Evolutionary conservation across 2,113 vertebrate species (phyloP), one percentile per base, ranked within the genome.

Genomic region (Saccopteryx leptura): DNA sequence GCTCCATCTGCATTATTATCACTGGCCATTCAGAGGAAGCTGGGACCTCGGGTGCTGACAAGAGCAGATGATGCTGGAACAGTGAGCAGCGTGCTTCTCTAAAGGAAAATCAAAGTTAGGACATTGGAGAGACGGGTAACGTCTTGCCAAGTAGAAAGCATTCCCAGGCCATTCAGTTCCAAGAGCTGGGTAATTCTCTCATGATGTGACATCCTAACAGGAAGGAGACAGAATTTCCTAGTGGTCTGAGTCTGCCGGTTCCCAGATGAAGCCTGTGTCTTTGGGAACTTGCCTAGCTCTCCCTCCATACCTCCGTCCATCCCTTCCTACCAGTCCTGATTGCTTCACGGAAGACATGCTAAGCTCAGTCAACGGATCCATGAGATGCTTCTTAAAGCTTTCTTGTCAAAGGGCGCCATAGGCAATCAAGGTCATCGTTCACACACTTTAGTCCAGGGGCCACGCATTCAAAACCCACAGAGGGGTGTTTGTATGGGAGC

Each of bases 71-170:
- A 68, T 58, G 54, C 89, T 76, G n/a, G 74, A 97, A 96, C 31
- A 96, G 82, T 65, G 86, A 94, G 28, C 95, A 97, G 96, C 93
- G 90, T 95, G 94, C 71, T 95, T 96, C 85, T 95, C 87, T 79
- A 97, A 97, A 97, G 93, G 93, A 66, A 95, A 96, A 81, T 63
- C 80, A 61, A 94, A 95, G 88, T 68, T 78, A 83, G 94, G 95
- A 96, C 96, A 94, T 96, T 54, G 72, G 94, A 96, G 92, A 91
- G 78, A 91, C 94, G 93, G 88, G 92, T 75, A 39, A 92, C 39
- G 17, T 91, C 94, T 82, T 92, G 69, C 91, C 69, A 28, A 23
- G 65, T 80, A 26, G 52, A 86, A 90, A 89, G 54, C 15, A 86
- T 80, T 68, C 72, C 80, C 21, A 82, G 26, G 28, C 79, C 18